Base-by-base conservation (phyloP, 2,888 invertebrate species). In the Mythimna vitellina region DNA sequence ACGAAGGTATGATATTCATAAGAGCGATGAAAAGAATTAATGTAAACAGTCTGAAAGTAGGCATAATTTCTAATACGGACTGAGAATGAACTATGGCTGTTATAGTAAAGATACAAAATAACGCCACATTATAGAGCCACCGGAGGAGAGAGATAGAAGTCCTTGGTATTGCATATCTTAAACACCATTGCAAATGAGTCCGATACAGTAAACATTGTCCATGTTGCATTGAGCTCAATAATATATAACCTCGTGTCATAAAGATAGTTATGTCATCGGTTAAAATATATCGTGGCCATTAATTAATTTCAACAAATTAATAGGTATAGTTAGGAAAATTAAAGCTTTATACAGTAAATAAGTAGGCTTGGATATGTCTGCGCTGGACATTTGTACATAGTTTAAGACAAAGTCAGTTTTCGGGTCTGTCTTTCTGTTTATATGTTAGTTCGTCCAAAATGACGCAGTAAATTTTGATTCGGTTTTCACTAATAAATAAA, bases 251-350 rank as follows among this genome's bases (percentile, higher is more conserved):
- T 78, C 73, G 51, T 22, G 14, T n/a, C 57, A 72, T 70, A 35
- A 61, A 72, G 32, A 78, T 78, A 56, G 14, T 22, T 46, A 61
- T 78, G 73, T 51, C 49, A 56, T 51, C 69, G 12, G 29, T 56
- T 8, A 51, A 51, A 25, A 17, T 42, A 46, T 35, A 68, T 35
- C 42, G 51, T 56, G n/a, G 42, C 10, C 46, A 77, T 69, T 76
- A 22, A 70, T 70, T 38, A 22, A 62, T 46, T 66, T 65, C 3
- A 58, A 53, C 5, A 9, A 51, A 25, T n/a, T 42, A 10, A 35
- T 35, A 35, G 14, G 49, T 42, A 32, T 49, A 29, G 14, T n/a
- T n/a, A 25, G 35, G 14, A 22, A 49, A n/a, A 8, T 25, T 14
- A 1, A 10, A 54, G 12, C 22, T 22, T 54, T 53, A 53, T 53